Conservation (phyloP, 2,797 vertebrate genomes). For the Rhinophrynus dorsalis region DNA sequence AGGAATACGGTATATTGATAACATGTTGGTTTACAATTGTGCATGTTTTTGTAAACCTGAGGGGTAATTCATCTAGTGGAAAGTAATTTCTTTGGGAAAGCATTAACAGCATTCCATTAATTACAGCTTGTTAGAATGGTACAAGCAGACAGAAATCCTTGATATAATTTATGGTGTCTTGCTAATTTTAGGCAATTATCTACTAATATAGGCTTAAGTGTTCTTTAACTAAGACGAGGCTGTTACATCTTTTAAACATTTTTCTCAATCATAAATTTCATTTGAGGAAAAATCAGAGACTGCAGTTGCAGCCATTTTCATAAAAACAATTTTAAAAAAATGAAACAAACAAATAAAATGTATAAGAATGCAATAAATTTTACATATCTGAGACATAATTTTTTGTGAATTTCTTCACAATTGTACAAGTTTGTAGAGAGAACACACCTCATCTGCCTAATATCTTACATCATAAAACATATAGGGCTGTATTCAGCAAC, state of each 20-base stretch:
- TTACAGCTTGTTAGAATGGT: slow-evolving; percentile 75
- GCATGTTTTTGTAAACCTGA: slow-evolving; percentile 67
- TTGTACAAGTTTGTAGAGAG: too few species aligned
- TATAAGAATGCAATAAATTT: too few species aligned
- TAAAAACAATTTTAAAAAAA: background rate
- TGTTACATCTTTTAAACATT: slow-evolving; percentile 69
- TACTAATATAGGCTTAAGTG: slow-evolving; percentile 73
- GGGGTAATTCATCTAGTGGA: slow-evolving; percentile 68
- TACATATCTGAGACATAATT: too few species aligned
- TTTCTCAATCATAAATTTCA: slow-evolving; percentile 66
- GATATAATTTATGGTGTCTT: slow-evolving; percentile 74
- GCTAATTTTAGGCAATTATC: slow-evolving; percentile 77
- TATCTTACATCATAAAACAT: too few species aligned
- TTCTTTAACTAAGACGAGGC: slow-evolving; percentile 71
- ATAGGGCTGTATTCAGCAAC: too few species aligned
- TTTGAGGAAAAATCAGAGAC: slow-evolving; percentile 47
- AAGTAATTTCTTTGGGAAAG: slow-evolving; percentile 74
- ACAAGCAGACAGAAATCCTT: slow-evolving; percentile 72
- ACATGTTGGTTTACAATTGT: slow-evolving; percentile 61
- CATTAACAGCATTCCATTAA: slow-evolving; percentile 74
- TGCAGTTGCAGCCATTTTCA: background rate
- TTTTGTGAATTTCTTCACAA: too few species aligned
- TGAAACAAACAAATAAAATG: too few species aligned
- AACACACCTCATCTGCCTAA: too few species aligned
- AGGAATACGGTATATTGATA: slow-evolving; percentile 59